Evolutionary conservation across 2,113 vertebrate species (phyloP), one percentile per base, ranked within the genome.

Genomic region (Charadrius vociferus): DNA sequence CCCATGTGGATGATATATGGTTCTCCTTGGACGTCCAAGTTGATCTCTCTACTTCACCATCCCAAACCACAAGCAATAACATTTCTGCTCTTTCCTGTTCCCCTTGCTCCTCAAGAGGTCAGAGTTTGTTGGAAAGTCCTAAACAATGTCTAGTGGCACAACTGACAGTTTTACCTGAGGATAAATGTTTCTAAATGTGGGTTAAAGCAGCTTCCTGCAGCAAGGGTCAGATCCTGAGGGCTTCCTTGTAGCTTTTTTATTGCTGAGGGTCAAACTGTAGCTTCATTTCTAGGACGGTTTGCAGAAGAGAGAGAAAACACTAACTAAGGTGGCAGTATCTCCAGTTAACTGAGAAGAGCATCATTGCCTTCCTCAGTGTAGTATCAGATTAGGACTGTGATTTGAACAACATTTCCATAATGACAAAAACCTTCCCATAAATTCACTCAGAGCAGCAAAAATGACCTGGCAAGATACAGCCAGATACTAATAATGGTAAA

Each of bases 361-460:
- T 24, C 3, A 2, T 45, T 84, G 50, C 24, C 29, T 85, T 89
- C 43, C 34, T 79, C 34, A 20, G 36, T 27, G 34, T 37, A 56
- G 36, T 30, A 39, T 36, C 12, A 36, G 26, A 7, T 88, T 88
- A 50, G 29, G 49, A 80, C 7, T 80, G 56, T 61, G 58, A 93
- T 89, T 80, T 72, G 55, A 85, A 75, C 21, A 91, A 32, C 22
- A 50, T 85, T 62, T 80, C 24, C 58, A 62, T 53, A 77, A 91
- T 45, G 73, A 82, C 66, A 79, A 77, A 94, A 91, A 52, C 3
- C 14, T 59, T 73, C 37, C 49, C n/a, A 47, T 50, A 83, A 77
- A 85, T 93, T 88, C 41, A 62, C 63, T 81, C 55, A 34, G 29
- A 93, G 66, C 19, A 90, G 59, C 68, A 90, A 92, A 92, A 96